Conservation (phyloP, 2,113 vertebrate genomes). For the Hepsetus odoe region DNA sequence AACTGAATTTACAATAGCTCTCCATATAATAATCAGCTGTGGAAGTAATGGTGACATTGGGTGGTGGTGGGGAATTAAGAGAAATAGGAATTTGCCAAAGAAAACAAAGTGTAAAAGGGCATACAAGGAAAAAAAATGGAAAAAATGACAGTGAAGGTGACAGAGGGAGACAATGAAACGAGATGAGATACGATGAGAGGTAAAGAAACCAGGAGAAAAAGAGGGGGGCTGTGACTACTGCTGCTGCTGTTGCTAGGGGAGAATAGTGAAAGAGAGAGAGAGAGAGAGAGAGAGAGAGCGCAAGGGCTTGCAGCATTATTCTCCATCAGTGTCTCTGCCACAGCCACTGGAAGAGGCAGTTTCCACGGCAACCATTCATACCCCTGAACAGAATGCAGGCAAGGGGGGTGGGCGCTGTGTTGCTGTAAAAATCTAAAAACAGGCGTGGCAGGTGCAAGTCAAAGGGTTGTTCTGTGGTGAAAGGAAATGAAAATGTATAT, state of each 20-base stretch:
- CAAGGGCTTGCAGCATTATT: conserved; percentile 68
- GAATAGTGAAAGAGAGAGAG: conserved; percentile 51
- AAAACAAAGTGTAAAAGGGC: conserved; percentile 30
- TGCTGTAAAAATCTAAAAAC: conserved; percentile 35
- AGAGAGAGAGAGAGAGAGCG: conserved; percentile 48
- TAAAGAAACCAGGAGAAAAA: conserved; percentile 40
- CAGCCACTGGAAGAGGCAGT: conserved; percentile 73
- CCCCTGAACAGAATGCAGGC: conserved; percentile 54
- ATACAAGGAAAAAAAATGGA: background rate
- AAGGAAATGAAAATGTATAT: background rate
- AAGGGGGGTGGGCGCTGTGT: conserved; percentile 18
- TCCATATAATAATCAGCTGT: too few species aligned
- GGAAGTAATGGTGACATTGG: too few species aligned
- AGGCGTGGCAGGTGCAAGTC: conserved; percentile 43
- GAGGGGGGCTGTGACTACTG: conserved; percentile 43
- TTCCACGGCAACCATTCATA: conserved; percentile 78
- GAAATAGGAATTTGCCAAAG: background rate
- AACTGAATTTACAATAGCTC: too few species aligned
- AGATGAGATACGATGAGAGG: conserved; percentile 44
- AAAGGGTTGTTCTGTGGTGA: conserved; percentile 16
- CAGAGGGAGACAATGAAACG: conserved; percentile 46
- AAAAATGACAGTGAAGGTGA: conserved; percentile 35
- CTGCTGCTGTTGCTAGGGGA: conserved; percentile 73
- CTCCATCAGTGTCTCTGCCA: conserved; percentile 72
- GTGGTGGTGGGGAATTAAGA: background rate